phyloP scores from a whole-genome alignment of 1,140 invertebrate genomes.

The Drosophila kohkoa region DNA sequence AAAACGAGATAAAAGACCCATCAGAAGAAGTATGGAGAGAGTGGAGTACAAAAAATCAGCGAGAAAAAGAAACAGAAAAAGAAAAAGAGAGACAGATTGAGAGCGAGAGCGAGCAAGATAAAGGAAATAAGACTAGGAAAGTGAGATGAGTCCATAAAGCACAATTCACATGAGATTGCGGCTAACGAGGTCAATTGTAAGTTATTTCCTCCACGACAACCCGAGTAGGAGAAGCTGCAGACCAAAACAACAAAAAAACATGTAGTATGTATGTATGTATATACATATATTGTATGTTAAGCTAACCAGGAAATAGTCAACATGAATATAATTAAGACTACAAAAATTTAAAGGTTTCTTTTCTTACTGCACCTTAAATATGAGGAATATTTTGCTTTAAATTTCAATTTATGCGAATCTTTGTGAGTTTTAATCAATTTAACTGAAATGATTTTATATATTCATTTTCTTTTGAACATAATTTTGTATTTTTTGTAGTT shows the following conservation, averaged over 20 bases:
- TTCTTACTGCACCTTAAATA: conserved; percentile 5
- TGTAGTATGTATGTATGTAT: conserved; percentile 31
- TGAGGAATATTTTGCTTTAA: too few species aligned
- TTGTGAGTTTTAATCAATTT: too few species aligned
- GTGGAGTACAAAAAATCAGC: background rate
- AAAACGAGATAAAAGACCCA: too few species aligned
- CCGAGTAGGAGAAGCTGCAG: conserved; percentile 36
- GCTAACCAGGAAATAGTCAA: conserved; percentile 65
- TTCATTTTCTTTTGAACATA: too few species aligned
- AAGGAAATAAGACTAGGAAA: conserved; percentile 2
- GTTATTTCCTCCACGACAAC: conserved; percentile 67
- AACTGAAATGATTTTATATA: too few species aligned
- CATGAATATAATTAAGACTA: conserved; percentile 79
- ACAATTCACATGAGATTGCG: conserved; percentile 58
- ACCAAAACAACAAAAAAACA: conserved; percentile 27
- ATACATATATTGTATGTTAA: conserved; percentile 29
- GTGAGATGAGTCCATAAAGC: conserved; percentile 43
- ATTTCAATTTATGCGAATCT: too few species aligned
- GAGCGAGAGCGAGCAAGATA: conserved; percentile 1
- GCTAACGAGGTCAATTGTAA: conserved; percentile 82
- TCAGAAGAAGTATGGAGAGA: background rate
- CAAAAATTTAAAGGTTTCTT: conserved; percentile 63
- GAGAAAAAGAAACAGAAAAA: conserved; percentile 16
- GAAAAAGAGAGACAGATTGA: background rate
- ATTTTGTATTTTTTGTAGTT: too few species aligned